Evolutionary conservation across 1,140 invertebrate genomes (phyloP).

Genomic region (Apis dorsata): DNA sequence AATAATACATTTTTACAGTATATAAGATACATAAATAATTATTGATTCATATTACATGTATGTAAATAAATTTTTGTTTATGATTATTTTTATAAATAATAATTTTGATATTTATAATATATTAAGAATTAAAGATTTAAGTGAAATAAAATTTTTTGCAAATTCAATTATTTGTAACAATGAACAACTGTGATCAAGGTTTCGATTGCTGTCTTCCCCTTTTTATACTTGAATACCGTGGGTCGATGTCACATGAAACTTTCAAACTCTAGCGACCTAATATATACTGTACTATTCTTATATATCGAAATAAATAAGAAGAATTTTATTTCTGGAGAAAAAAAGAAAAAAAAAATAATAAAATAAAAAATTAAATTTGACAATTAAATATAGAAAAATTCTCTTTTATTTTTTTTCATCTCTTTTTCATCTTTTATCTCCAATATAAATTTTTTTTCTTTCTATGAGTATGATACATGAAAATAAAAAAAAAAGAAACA

Average conservation of each 20-base stretch:
- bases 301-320: constrained; percentile 16
- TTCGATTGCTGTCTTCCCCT: constrained; percentile 47
- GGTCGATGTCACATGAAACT: constrained; percentile 70
- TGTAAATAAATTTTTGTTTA: background rate
- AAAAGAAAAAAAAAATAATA: background rate
- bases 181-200: constrained; percentile 60
- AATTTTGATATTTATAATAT: background rate
- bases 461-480: too few species aligned
- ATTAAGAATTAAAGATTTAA: background rate
- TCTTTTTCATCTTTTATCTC: too few species aligned
- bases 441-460: too few species aligned
- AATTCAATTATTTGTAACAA: constrained; percentile 20
- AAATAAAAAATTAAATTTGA: background rate
- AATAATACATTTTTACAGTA: too few species aligned
- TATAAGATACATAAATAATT: background rate
- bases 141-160: background rate
- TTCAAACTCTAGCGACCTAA: constrained; percentile 58
- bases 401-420: background rate
- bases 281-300: constrained; percentile 43
- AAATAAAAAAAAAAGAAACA: too few species aligned
- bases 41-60: background rate
- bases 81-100: background rate
- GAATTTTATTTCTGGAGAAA: background rate
- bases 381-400: background rate
- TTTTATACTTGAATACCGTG: constrained; percentile 51